A percentile compares a stretch with the other conserved stretches of the same genome.
Evolutionary conservation across 2,113 vertebrate species (phyloP).

Genomic region (Hepsetus odoe): DNA sequence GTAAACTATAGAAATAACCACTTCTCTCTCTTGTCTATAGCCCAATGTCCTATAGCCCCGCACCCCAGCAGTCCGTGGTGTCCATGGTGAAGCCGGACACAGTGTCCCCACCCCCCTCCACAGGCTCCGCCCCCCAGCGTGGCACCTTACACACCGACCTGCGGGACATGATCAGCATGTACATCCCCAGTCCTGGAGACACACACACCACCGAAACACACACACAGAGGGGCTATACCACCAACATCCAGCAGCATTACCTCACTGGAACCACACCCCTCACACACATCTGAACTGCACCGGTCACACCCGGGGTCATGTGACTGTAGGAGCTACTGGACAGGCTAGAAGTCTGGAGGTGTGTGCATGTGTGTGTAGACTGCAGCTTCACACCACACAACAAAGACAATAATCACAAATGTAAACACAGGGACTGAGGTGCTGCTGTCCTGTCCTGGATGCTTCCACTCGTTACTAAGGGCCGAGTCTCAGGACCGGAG

Average conservation of each 20-base stretch:
- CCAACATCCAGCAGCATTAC: conserved; percentile 62
- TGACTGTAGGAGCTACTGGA: neutral
- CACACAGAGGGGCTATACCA: conserved; percentile 64
- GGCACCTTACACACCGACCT: conserved; percentile 58
- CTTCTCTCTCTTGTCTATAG: conserved; percentile 27
- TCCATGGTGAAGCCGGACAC: conserved; percentile 58
- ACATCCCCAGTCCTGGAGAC: conserved; percentile 58
- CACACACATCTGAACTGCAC: conserved; percentile 60
- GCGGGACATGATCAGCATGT: conserved; percentile 64
- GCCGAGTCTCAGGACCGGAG: no score
- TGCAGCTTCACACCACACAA: no score
- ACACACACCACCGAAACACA: conserved; percentile 52
- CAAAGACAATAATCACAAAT: no score
- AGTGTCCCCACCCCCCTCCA: conserved; percentile 53
- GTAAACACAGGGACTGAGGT: no score
- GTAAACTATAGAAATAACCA: neutral
- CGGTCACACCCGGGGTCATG: neutral
- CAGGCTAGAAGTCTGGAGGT: no score
- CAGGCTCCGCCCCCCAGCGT: conserved; percentile 40
- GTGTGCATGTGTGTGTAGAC: no score
- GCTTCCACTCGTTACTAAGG: no score
- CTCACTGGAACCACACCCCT: conserved; percentile 51
- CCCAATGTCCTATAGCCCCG: conserved; percentile 57
- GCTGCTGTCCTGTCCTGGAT: no score
- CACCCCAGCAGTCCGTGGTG: conserved; percentile 58